A percentile compares a stretch with the other conserved stretches of the same genome.
phyloP scores from a whole-genome alignment of 2,113 vertebrate genomes.

The Alosa alosa region DNA sequence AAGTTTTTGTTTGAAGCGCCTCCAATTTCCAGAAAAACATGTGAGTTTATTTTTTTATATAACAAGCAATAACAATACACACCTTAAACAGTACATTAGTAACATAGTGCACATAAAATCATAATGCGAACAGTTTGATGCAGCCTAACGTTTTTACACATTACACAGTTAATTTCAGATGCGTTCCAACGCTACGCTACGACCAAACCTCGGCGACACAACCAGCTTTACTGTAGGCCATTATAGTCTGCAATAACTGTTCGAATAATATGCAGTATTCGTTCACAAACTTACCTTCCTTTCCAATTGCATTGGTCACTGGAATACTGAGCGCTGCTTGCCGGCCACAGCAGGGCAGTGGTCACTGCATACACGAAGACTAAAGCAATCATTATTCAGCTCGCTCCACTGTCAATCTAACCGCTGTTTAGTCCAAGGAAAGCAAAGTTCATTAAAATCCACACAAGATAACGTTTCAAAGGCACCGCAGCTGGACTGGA shows the following conservation, averaged over 20 bases:
- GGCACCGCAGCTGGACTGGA: neutral
- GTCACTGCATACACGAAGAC: slow-evolving; percentile 55
- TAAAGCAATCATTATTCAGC: slow-evolving; percentile 44
- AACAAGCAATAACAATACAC: neutral
- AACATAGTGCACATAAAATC: too few relatives aligned
- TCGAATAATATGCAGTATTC: neutral
- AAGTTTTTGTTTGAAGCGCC: too few relatives aligned
- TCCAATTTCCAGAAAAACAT: neutral
- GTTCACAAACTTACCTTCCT: slow-evolving; percentile 78
- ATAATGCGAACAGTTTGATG: too few relatives aligned
- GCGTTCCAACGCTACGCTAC: too few relatives aligned
- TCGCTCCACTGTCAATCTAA: slow-evolving; percentile 25
- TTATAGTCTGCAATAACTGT: neutral
- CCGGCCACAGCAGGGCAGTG: slow-evolving; percentile 66
- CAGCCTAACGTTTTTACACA: too few relatives aligned
- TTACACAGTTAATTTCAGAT: too few relatives aligned
- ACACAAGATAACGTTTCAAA: neutral
- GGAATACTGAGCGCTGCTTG: slow-evolving; percentile 81
- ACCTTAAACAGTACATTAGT: too few relatives aligned
- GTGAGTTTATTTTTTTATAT: too few relatives aligned
- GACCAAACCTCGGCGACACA: neutral
- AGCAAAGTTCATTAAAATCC: neutral
- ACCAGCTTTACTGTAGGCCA: neutral
- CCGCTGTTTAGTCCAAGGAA: neutral
- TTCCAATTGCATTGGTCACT: slow-evolving; percentile 92